These are phyloP conservation scores for Paedocypris micromegethes DNA, from an alignment of 2,797 vertebrate species.

Conservation along the genomic window DNA sequence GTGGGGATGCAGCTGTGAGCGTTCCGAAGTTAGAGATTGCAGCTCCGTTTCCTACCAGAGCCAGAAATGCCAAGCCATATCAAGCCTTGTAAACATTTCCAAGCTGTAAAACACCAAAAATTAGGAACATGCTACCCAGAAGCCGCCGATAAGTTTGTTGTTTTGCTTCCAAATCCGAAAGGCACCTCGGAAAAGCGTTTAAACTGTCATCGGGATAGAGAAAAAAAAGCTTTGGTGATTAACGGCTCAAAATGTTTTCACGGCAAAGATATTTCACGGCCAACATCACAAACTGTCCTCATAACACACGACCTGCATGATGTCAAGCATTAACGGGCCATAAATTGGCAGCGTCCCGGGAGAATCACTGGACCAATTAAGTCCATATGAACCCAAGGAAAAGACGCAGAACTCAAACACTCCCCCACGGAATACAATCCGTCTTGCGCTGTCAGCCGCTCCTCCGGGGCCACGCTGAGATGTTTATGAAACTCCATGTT, in stretches of 20 bases:
- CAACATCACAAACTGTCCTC: constrained; percentile 28
- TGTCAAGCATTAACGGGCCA: constrained; percentile 52
- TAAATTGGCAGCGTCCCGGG: constrained; percentile 46
- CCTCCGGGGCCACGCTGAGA: not conserved
- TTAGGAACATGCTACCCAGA: constrained; percentile 18
- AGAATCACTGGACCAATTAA: constrained; percentile 48
- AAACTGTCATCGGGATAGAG: not conserved
- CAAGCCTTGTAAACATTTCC: constrained; percentile 9
- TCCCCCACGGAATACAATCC: constrained; percentile 16
- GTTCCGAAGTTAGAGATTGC: constrained; percentile 4
- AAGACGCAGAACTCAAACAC: constrained; percentile 18
- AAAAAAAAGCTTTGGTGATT: constrained; percentile 13
- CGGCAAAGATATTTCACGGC: constrained; percentile 44
- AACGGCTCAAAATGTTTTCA: constrained; percentile 22
- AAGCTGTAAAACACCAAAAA: constrained; percentile 14
- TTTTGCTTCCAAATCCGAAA: not conserved
- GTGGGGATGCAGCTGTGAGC: constrained; percentile 1
- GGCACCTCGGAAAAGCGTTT: not conserved
- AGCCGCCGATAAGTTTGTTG: constrained; percentile 14
- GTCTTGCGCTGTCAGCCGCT: constrained; percentile 32
- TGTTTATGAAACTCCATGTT: constrained; percentile 33
- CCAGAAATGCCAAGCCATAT: constrained; percentile 15
- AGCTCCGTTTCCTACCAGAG: constrained; percentile 16
- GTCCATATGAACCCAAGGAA: constrained; percentile 45
- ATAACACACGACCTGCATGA: constrained; percentile 33